These are phyloP conservation scores for Cephus pulcher DNA, from an alignment of 2,888 invertebrate genomes.

Conservation along the genomic window DNA sequence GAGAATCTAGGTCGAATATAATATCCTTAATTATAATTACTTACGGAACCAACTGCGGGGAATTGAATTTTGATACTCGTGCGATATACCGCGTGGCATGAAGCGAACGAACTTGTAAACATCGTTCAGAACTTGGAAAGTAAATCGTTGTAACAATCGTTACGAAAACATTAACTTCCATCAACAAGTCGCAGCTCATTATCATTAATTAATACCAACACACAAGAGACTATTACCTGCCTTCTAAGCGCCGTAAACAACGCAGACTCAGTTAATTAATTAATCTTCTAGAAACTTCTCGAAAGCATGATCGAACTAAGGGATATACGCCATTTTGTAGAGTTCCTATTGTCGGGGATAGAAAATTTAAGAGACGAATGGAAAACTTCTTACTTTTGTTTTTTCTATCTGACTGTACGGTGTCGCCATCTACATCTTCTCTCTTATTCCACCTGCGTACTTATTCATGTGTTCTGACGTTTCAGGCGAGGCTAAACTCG, in stretches of 20 bases:
- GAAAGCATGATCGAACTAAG: not conserved
- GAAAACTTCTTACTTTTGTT: too few species aligned
- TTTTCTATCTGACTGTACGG: too few species aligned
- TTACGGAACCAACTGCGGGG: not conserved
- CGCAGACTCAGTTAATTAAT: not conserved
- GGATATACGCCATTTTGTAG: not conserved
- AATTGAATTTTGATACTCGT: not conserved
- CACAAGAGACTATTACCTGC: not conserved
- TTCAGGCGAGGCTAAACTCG: slow-evolving; percentile 73
- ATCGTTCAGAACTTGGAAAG: not conserved
- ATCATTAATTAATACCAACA: not conserved
- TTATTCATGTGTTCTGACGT: not conserved
- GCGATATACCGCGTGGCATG: not conserved
- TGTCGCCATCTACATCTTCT: too few species aligned
- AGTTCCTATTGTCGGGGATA: not conserved
- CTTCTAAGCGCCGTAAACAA: not conserved
- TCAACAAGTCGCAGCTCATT: not conserved
- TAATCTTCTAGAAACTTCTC: not conserved
- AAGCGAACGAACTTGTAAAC: not conserved
- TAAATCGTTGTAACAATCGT: not conserved
- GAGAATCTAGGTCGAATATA: not conserved
- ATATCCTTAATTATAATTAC: not conserved
- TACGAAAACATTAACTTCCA: not conserved
- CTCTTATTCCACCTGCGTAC: too few species aligned
- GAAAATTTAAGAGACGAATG: too few species aligned